Evolutionary conservation across 2,888 invertebrate species (phyloP), one percentile per base, ranked within the genome.

Genomic region (Brachyopa scutellaris): DNA sequence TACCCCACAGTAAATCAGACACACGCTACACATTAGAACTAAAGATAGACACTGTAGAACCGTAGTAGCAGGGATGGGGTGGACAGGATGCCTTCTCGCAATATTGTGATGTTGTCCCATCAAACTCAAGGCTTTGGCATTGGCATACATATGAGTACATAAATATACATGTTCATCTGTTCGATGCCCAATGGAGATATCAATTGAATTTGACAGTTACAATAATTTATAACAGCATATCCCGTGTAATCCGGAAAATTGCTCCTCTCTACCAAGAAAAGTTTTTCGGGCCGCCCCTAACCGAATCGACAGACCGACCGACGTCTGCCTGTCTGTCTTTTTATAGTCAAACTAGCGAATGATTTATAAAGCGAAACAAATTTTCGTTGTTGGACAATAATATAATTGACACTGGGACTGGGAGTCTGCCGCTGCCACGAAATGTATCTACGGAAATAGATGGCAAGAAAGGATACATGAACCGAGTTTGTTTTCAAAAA

Each of bases 141-240:
- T 38, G 17, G 0, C 38, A 59, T 40, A 19, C 23, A 61, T 40
- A 33, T 38, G 6, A n/a, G n/a, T n/a, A n/a, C n/a, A n/a, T n/a
- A n/a, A n/a, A 45, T 31, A 4, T 17, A 19, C 26, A 26, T 47
- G 33, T 73, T 74, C 70, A 77, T 70, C 70, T 82, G 72, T 42
- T 72, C 66, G 77, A 82, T 82, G 82, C 66, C 66, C 77, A 55
- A 61, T 77, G 66, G 70, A 76, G 76, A 82, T 82, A 82, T 82
- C 82, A 77, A 82, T 82, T 82, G 82, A 82, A 77, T 82, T 82
- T 82, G 82, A 82, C 82, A 82, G 77, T 77, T 77, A 82, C 77
- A 82, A 82, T 82, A 82, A 82, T 82, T 82, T 82, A 82, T 82
- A 77, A 70, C 66, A 61, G 61, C 59, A 45, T 61, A 72, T 61